These are phyloP conservation scores for Petromus typicus DNA, from an alignment of 2,113 vertebrate species.

Conservation along the genomic window DNA sequence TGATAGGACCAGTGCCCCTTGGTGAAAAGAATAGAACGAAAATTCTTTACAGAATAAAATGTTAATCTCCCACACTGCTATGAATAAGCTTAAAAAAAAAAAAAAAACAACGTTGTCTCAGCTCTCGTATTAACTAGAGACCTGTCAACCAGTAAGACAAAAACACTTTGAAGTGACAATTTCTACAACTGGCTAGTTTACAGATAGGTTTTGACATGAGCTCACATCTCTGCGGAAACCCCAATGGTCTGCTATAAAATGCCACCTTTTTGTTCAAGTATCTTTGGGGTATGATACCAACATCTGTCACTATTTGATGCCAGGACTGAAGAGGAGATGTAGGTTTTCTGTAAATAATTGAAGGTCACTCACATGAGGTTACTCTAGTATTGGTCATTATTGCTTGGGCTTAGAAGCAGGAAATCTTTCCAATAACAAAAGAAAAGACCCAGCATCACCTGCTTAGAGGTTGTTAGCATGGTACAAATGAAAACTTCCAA, in stretches of 20 bases:
- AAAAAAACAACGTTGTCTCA: not conserved
- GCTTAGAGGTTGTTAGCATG: not conserved
- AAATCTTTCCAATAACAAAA: not conserved
- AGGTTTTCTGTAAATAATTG: conserved; percentile 7
- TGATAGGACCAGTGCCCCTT: not conserved
- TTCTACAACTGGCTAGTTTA: not conserved
- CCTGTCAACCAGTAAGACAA: not conserved
- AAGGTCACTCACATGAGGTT: not conserved
- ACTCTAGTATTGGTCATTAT: not conserved
- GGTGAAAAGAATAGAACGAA: not conserved
- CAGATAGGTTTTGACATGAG: not conserved
- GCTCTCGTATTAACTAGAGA: not conserved
- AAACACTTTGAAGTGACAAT: not conserved
- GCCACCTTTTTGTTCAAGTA: not conserved
- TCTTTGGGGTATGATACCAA: conserved; percentile 24
- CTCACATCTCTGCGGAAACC: not conserved
- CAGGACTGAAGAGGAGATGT: not conserved
- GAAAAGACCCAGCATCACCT: not conserved
- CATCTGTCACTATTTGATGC: not conserved
- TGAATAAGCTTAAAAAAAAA: not conserved
- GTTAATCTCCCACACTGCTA: not conserved
- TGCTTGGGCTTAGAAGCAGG: not conserved
- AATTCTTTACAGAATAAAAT: not conserved
- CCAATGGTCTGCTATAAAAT: not conserved
- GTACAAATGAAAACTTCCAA: not conserved